Conservation (phyloP, 2,888 invertebrate genomes). For the Andrena bicolor region DNA sequence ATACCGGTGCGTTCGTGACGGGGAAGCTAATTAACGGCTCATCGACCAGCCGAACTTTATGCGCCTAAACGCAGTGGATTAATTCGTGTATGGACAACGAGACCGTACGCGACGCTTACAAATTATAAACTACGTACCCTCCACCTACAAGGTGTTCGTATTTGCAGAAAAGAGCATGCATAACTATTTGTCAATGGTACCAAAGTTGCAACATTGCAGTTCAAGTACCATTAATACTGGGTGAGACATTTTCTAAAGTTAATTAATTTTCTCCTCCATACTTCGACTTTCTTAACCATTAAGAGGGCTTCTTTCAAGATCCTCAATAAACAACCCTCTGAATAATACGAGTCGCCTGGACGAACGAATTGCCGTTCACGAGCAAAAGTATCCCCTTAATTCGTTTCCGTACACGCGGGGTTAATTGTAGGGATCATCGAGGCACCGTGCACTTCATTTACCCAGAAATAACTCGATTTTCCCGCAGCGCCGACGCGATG, state of each 20-base stretch:
- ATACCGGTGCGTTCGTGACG: constrained; percentile 70
- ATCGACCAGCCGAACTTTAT: constrained; percentile 71
- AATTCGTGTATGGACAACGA: constrained; percentile 59
- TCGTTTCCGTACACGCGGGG: background rate
- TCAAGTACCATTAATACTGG: too few relatives aligned
- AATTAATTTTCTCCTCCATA: too few relatives aligned
- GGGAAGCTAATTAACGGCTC: constrained; percentile 74
- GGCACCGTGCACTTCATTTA: background rate
- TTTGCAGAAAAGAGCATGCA: background rate
- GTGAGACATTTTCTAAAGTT: too few relatives aligned
- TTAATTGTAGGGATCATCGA: background rate
- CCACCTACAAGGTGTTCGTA: background rate
- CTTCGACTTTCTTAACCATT: too few relatives aligned
- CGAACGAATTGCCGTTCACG: background rate
- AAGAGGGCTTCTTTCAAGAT: too few relatives aligned
- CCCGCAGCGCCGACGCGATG: constrained; percentile 3
- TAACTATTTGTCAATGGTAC: too few relatives aligned
- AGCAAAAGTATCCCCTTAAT: background rate
- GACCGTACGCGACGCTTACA: constrained; percentile 34
- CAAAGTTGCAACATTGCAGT: too few relatives aligned
- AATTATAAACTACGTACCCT: background rate
- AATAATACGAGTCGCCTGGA: background rate
- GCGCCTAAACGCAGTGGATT: constrained; percentile 72
- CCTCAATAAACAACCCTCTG: too few relatives aligned
- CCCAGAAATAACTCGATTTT: constrained; percentile 7